Conservation (phyloP, 2,113 vertebrate genomes). For the Coturnix japonica region DNA sequence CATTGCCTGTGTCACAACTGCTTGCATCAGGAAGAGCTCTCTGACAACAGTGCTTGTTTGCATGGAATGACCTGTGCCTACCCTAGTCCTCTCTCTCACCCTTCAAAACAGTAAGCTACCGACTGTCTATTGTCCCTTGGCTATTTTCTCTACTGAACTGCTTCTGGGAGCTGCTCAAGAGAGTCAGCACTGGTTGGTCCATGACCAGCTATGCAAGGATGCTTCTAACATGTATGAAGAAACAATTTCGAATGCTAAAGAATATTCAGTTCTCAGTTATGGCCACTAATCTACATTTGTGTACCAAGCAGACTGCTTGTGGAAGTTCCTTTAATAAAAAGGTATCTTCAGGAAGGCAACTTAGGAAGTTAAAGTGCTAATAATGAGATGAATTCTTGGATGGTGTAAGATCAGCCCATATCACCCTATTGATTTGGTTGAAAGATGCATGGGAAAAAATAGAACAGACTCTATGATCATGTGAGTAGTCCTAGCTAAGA, state of each 20-base stretch:
- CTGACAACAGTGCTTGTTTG: neutral
- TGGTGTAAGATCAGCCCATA: neutral
- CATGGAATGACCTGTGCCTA: neutral
- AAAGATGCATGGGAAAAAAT: neutral
- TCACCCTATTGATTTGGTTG: neutral
- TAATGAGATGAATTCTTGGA: accelerated
- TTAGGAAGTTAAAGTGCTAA: neutral
- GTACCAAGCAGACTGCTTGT: neutral
- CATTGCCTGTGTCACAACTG: neutral
- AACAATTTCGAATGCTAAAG: neutral
- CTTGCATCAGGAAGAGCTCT: neutral
- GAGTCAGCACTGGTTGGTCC: neutral
- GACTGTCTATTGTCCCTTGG: neutral
- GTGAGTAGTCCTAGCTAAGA: neutral
- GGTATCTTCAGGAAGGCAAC: neutral
- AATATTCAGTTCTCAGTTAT: accelerated
- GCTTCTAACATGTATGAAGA: neutral
- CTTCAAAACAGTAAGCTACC: neutral
- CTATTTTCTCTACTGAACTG: neutral
- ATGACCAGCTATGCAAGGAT: neutral
- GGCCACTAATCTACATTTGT: neutral
- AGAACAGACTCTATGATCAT: accelerated
- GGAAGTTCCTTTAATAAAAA: neutral
- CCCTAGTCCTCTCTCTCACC: neutral
- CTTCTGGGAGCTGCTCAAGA: neutral